Base-by-base conservation (phyloP, 1,140 invertebrate species). In the Pogonomyrmex barbatus region DNA sequence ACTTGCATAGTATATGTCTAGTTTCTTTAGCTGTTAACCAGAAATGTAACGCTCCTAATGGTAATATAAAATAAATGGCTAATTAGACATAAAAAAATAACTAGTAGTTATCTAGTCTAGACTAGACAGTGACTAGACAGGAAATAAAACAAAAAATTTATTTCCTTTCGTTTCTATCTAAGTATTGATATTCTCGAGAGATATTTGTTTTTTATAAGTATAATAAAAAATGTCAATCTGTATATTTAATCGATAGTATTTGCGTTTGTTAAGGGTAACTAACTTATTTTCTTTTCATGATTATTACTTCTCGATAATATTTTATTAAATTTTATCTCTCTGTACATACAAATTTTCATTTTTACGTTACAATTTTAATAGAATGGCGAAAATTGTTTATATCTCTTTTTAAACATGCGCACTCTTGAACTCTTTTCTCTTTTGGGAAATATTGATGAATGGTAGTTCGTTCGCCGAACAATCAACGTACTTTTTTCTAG, bases 381-480 rank as follows among this genome's bases (percentile, higher is more conserved):
- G 60, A 30, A 71, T 42, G 2, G 33, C 8, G 39, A 60, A 81
- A 58, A 71, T 58, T 71, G 30, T 81, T 58, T 45, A 36, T 68
- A 68, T 70, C 60, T 47, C 30, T 71, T 45, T 47, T 39, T 47
- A 1, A 47, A 50, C 17, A 10, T 47, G 42, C 36, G 12, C 42
- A 6, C 4, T 33, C 54, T 63, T 10, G 36, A 39, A 70, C 24
- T 24, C 24, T 24, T 82, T 60, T 73, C 6, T 17, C 47, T 71
- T 36, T 52, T 2, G 36, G 9, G 45, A 47, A 70, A 79, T 88
- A 85, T 81, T 86, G 87, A 86, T 63, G 30, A 81, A 89, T 86
- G 65, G 33, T 24, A 47, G 56, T 71, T 73, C 56, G 62, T 50
- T 84, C 10, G 30, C 4, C 5, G 39, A 73, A 54, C 10, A 39